These are phyloP conservation scores for Leucoma salicis DNA, from an alignment of 2,888 invertebrate genomes.

Conservation along the genomic window DNA sequence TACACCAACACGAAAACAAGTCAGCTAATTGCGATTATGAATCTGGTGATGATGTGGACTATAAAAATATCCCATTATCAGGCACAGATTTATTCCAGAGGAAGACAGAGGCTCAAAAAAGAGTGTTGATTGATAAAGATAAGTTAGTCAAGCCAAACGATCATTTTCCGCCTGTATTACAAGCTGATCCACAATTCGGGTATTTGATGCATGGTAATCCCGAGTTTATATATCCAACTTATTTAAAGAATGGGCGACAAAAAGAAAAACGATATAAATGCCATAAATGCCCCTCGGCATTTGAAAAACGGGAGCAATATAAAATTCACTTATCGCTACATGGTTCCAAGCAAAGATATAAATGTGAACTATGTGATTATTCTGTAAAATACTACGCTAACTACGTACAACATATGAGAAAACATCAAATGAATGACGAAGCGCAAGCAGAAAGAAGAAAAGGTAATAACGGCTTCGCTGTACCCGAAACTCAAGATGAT, in stretches of 20 bases:
- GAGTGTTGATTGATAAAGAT: slow-evolving; percentile 72
- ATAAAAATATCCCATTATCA: slow-evolving; percentile 82
- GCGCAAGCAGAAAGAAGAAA: slow-evolving; percentile 83
- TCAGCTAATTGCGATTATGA: slow-evolving; percentile 64
- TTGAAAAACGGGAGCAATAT: slow-evolving; percentile 92
- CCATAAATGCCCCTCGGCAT: slow-evolving; percentile 93
- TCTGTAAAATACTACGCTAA: slow-evolving; percentile 94
- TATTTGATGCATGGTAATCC: slow-evolving; percentile 88
- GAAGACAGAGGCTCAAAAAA: slow-evolving; percentile 83
- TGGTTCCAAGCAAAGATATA: slow-evolving; percentile 91
- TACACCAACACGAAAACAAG: slow-evolving; percentile 72
- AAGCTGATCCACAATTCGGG: slow-evolving; percentile 86
- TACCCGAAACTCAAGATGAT: slow-evolving; percentile 46
- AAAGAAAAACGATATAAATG: slow-evolving; percentile 92
- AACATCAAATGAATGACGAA: slow-evolving; percentile 88
- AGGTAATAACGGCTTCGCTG: slow-evolving; percentile 46
- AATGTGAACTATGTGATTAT: slow-evolving; percentile 93
- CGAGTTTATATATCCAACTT: slow-evolving; percentile 88
- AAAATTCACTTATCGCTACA: slow-evolving; percentile 91
- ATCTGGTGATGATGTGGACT: slow-evolving; percentile 73
- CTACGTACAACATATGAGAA: slow-evolving; percentile 90
- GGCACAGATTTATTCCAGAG: slow-evolving; percentile 86
- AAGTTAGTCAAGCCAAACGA: slow-evolving; percentile 77
- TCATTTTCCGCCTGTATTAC: slow-evolving; percentile 76
- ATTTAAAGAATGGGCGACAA: slow-evolving; percentile 87